These are phyloP conservation scores for Nothoprocta perdicaria DNA, from an alignment of 2,113 vertebrate genomes.

Conservation along the genomic window DNA sequence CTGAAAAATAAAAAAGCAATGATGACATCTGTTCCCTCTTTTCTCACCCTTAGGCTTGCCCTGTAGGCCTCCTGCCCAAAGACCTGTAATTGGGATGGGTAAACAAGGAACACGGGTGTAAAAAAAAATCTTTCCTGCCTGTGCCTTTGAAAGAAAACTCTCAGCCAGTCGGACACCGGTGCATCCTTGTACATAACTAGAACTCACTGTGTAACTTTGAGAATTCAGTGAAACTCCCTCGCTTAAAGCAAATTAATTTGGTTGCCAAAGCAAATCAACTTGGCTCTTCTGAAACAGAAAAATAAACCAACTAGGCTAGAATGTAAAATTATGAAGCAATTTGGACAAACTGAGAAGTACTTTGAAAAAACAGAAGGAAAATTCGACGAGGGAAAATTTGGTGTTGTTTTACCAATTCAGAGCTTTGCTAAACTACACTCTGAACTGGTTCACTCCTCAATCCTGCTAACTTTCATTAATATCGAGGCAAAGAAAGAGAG, in stretches of 20 bases:
- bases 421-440: background rate
- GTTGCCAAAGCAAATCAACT: background rate
- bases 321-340: background rate
- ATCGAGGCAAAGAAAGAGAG: background rate
- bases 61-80: background rate
- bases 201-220: background rate
- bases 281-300: background rate
- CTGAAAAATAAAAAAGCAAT: background rate
- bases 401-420: background rate
- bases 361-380: conserved; percentile 20
- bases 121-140: background rate
- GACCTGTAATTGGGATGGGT: background rate
- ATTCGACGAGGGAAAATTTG: background rate
- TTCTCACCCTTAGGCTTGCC: background rate
- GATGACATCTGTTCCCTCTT: background rate
- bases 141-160: background rate
- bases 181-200: background rate
- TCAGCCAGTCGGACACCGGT: background rate
- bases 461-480: background rate
- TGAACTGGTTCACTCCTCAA: background rate
- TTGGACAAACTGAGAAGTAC: background rate
- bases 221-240: background rate
- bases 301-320: background rate
- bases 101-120: background rate
- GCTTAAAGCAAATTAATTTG: background rate